Evolutionary conservation across 2,113 vertebrate species (phyloP).

Genomic region (Phaetusa simplex): DNA sequence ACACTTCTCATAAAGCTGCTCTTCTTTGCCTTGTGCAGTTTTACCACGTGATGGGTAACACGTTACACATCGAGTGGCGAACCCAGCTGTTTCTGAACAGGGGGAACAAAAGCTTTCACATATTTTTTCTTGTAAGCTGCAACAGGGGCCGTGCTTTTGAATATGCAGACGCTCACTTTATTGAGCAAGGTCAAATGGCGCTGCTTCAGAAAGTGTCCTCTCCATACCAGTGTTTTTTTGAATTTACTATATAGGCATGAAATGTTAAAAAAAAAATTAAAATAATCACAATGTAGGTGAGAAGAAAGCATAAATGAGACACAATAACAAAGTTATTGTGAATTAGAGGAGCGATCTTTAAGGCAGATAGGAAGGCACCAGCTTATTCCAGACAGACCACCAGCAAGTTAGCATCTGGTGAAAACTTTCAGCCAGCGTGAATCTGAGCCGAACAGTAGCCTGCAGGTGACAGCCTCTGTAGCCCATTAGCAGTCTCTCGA

Average conservation of each 20-base stretch:
- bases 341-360: not conserved
- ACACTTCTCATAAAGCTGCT: not conserved
- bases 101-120: not conserved
- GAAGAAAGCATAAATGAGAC: not conserved
- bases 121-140: not conserved
- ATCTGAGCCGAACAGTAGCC: slow-evolving; percentile 22
- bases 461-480: slow-evolving; percentile 38
- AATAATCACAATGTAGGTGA: not conserved
- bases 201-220: not conserved
- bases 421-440: slow-evolving; percentile 16
- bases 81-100: not conserved
- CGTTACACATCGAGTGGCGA: not conserved
- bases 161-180: not conserved
- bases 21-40: not conserved
- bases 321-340: not conserved
- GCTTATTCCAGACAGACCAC: not conserved
- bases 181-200: not conserved
- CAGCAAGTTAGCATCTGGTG: not conserved
- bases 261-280: not conserved
- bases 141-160: not conserved
- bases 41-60: not conserved
- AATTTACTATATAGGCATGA: not conserved
- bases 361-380: not conserved
- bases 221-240: accelerated
- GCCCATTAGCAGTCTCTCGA: slow-evolving; percentile 34